phyloP scores from a whole-genome alignment of 2,888 invertebrate species.

The Palloptera scutellata region DNA sequence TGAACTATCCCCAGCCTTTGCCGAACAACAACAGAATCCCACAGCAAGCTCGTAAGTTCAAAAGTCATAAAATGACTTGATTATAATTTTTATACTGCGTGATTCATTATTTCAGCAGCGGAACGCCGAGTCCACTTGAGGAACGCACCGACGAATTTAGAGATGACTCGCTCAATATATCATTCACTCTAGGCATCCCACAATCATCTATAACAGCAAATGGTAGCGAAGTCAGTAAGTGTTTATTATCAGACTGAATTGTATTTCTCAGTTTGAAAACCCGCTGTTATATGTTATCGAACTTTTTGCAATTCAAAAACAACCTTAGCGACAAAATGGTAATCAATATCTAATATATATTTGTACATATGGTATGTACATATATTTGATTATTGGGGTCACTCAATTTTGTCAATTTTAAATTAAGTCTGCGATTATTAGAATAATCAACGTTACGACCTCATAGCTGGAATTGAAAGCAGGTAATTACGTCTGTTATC shows the following conservation, averaged over 20 bases:
- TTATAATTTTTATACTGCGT: constrained; percentile 19
- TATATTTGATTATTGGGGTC: too few species aligned
- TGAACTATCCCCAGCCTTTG: constrained; percentile 55
- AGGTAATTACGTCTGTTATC: too few species aligned
- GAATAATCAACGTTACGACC: too few species aligned
- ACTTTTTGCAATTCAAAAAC: too few species aligned
- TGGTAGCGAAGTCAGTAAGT: constrained; percentile 44
- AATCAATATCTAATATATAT: too few species aligned
- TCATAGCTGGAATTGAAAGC: too few species aligned
- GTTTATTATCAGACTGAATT: neutral
- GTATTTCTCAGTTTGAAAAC: too few species aligned
- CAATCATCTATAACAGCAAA: constrained; percentile 30
- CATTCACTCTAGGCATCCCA: constrained; percentile 60
- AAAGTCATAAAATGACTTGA: constrained; percentile 3
- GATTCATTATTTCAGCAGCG: constrained; percentile 34
- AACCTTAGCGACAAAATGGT: too few species aligned
- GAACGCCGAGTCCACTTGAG: constrained; percentile 56
- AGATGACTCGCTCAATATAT: constrained; percentile 62
- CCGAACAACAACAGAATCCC: constrained; percentile 38
- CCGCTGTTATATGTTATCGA: too few species aligned
- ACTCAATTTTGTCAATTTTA: too few species aligned
- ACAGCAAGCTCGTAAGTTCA: constrained; percentile 30
- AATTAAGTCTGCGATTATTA: too few species aligned
- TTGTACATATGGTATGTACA: too few species aligned
- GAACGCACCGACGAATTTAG: constrained; percentile 60